These are phyloP conservation scores for Scleropages formosus DNA, from an alignment of 2,797 vertebrate genomes.

Conservation along the genomic window DNA sequence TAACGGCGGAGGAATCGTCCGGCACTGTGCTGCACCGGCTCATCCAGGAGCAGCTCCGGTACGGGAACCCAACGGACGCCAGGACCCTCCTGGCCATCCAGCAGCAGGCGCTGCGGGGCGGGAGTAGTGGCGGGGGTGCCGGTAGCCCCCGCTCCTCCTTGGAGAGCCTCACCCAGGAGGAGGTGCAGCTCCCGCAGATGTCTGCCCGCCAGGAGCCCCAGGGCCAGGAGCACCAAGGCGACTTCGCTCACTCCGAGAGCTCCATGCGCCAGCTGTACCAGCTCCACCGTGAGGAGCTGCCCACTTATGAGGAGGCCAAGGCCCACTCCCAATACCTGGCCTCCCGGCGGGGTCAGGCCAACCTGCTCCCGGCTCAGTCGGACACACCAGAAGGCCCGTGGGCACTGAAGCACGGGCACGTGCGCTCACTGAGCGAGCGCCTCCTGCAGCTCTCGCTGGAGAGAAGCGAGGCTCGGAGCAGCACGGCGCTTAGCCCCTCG, in stretches of 20 bases:
- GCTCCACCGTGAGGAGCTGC: constrained; percentile 88
- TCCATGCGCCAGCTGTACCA: constrained; percentile 73
- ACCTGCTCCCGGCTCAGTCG: constrained; percentile 62
- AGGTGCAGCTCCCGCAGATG: constrained; percentile 82
- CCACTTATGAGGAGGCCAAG: constrained; percentile 93
- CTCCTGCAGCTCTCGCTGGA: constrained; percentile 92
- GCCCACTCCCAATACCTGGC: constrained; percentile 85
- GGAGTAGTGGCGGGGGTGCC: constrained; percentile 50
- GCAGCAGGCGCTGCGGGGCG: constrained; percentile 90
- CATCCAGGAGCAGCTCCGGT: constrained; percentile 94
- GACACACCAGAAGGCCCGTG: constrained; percentile 66
- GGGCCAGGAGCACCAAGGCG: constrained; percentile 90
- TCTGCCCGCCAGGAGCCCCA: constrained; percentile 92
- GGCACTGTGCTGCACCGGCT: constrained; percentile 94
- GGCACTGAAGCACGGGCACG: constrained; percentile 86
- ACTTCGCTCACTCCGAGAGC: constrained; percentile 79
- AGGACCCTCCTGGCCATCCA: constrained; percentile 91
- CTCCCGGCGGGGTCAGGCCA: constrained; percentile 17
- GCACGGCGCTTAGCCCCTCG: constrained; percentile 77
- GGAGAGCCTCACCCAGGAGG: constrained; percentile 86
- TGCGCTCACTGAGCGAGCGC: constrained; percentile 90
- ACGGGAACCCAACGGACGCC: constrained; percentile 87
- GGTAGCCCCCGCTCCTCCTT: constrained; percentile 76
- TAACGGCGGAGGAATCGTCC: constrained; percentile 89
- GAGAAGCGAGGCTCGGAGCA: constrained; percentile 68